A percentile compares a stretch with the other conserved stretches of the same genome.
Evolutionary conservation across 2,113 vertebrate species (phyloP).

Genomic region (Potamarius usumacintae): DNA sequence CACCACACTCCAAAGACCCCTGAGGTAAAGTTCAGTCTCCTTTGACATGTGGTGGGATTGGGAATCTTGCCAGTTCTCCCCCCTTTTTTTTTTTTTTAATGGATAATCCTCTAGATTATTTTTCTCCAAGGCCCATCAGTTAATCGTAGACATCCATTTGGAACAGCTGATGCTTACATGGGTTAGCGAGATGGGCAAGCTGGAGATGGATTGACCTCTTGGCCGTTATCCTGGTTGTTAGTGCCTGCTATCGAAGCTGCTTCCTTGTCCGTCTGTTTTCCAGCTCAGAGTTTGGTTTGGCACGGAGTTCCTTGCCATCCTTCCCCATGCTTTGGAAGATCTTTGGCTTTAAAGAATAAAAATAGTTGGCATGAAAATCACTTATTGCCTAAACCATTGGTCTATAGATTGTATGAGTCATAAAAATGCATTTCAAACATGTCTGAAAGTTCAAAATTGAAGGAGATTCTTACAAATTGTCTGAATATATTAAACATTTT

Average conservation of each 20-base stretch:
- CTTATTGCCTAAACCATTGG: neutral
- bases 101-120: conserved; percentile 53
- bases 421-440: neutral
- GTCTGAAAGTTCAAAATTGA: neutral
- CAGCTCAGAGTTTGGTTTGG: neutral
- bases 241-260: neutral
- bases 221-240: neutral
- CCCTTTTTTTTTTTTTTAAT: conserved; percentile 40
- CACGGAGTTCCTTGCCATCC: neutral
- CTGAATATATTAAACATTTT: neutral
- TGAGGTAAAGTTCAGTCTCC: neutral
- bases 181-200: neutral
- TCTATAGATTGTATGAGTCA: neutral
- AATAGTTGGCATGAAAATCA: neutral
- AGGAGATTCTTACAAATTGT: neutral
- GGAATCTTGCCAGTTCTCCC: conserved; percentile 43
- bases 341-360: neutral
- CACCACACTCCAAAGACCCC: conserved; percentile 6
- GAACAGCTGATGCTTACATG: conserved; percentile 32
- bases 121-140: conserved; percentile 36
- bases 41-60: conserved; percentile 2
- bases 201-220: conserved; percentile 6
- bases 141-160: conserved; percentile 45
- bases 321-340: neutral
- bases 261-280: neutral